Conservation (phyloP, 2,113 vertebrate species). For the Oenanthe oenanthe region DNA sequence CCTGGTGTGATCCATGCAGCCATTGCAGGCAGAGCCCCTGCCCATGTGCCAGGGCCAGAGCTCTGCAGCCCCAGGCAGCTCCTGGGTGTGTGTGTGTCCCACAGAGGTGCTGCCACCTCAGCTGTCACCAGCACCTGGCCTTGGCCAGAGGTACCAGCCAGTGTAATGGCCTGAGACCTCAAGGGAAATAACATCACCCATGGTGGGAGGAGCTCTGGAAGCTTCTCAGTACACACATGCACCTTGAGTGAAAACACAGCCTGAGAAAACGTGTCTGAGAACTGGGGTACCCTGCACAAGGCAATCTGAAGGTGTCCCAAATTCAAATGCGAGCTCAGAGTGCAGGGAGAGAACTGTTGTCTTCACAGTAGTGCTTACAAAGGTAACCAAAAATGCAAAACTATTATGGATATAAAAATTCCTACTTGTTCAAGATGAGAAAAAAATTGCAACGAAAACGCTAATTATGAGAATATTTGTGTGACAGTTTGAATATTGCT, state of each 20-base stretch:
- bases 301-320: background rate
- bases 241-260: background rate
- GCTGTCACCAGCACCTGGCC: background rate
- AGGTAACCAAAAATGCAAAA: background rate
- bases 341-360: background rate
- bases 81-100: rapidly evolving
- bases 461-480: background rate
- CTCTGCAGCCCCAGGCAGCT: background rate
- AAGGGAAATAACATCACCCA: background rate
- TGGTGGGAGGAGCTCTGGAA: background rate
- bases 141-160: background rate
- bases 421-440: background rate
- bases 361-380: background rate
- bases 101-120: background rate
- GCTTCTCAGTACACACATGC: background rate
- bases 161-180: background rate
- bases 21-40: background rate
- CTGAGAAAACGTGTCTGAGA: background rate
- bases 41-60: background rate
- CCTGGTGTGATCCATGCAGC: background rate
- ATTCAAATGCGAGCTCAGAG: background rate
- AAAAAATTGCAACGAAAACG: background rate
- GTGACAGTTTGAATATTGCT: background rate
- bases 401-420: background rate
- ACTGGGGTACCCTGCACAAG: background rate